phyloP scores from a whole-genome alignment of 2,113 vertebrate genomes.

The Casuarius casuarius region DNA sequence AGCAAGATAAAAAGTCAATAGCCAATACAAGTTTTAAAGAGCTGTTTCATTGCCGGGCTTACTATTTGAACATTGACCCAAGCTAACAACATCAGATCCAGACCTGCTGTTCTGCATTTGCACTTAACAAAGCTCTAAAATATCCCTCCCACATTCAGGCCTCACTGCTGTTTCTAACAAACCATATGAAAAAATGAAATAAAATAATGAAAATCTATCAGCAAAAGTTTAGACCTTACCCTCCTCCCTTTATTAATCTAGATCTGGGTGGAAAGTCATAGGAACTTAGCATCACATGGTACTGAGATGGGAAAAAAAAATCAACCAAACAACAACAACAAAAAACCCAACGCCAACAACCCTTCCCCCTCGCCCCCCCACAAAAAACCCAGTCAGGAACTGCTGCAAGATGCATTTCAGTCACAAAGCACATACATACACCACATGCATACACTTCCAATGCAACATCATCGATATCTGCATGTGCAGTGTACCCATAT shows the following conservation, averaged over 20 bases:
- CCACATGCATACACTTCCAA: neutral
- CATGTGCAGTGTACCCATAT: neutral
- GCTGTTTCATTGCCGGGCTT: neutral
- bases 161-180: neutral
- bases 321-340: neutral
- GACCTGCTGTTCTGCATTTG: neutral
- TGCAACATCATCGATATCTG: neutral
- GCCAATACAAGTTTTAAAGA: no score
- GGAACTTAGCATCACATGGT: neutral
- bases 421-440: neutral
- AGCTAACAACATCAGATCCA: neutral
- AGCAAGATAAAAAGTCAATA: neutral
- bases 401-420: neutral
- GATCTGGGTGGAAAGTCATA: neutral
- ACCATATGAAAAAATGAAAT: neutral
- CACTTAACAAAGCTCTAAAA: neutral
- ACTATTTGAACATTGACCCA: neutral
- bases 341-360: no score
- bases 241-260: neutral
- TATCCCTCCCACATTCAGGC: neutral
- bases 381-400: neutral
- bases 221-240: neutral
- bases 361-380: no score
- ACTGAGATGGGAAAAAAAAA: neutral
- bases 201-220: neutral